Evolutionary conservation across 1,140 invertebrate genomes (phyloP), one percentile per base, ranked within the genome.

Genomic region (Penaeus japonicus): DNA sequence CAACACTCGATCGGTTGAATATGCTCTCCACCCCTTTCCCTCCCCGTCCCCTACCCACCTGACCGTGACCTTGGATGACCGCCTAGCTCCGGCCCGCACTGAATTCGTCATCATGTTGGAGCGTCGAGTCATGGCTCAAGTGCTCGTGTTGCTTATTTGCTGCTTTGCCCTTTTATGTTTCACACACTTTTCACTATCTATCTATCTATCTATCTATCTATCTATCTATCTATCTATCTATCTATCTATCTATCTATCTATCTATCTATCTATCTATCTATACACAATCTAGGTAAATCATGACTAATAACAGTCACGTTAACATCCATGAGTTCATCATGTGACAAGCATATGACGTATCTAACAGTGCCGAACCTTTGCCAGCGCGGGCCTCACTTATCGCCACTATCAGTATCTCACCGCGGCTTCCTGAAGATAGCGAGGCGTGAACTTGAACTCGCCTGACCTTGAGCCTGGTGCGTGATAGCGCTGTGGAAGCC

Each of bases 381-480:
- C 47, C 10, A 47, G 47, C 47, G 47, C 47, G 47, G 47, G 47
- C 47, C 47, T 47, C 47, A 10, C 47, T 47, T 47, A 47, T 47
- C 47, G 15, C 62, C 27, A 32, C 81, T 87, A 87, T 87, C 85
- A 59, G 73, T 24, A 59, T 32, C 57, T 70, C 57, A 30, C 59
- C 79, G 55, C 85, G 85, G 80, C 79, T 88, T 88, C 87, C 87
- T 88, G 87, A 57, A 77, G 87, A 88, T 88, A 88, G 83, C 47
- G 81, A 30, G 22, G 65, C 55, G 65, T 88, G 87, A 88, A 88
- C 87, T 88, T 88, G 87, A 88, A 88, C 87, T 83, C 70, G 53
- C 57, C 73, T 84, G 70, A 88, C 80, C 87, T 87, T 87, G 80
- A 59, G 47, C 47, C 47, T 47, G 47, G 47, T 47, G 47, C 5